A percentile compares a stretch with the other conserved stretches of the same genome.
These are phyloP conservation scores for Gobio occitaniae DNA, from an alignment of 2,797 vertebrate species.

Conservation along the genomic window DNA sequence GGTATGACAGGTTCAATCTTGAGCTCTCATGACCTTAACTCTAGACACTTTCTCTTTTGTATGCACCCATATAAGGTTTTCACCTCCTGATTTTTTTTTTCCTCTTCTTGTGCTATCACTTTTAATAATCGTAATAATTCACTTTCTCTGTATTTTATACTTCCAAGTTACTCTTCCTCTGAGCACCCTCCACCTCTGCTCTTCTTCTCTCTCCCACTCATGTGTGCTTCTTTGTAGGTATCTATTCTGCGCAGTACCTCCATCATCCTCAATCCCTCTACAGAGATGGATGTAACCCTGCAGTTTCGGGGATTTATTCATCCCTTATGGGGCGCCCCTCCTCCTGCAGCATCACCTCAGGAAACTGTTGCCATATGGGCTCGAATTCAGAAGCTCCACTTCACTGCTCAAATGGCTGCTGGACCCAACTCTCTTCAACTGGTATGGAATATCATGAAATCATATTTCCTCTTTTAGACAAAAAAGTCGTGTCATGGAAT, in stretches of 20 bases:
- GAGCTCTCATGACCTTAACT: constrained; percentile 3
- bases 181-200: constrained; percentile 16
- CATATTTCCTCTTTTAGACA: neutral
- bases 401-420: constrained; percentile 84
- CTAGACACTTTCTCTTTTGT: neutral
- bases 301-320: constrained; percentile 93
- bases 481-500: neutral
- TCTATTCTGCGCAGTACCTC: constrained; percentile 89
- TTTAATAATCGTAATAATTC: neutral
- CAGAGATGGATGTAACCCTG: constrained; percentile 89
- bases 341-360: constrained; percentile 73
- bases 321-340: constrained; percentile 83
- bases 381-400: constrained; percentile 89
- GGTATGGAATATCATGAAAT: constrained; percentile 74
- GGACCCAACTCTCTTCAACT: constrained; percentile 83
- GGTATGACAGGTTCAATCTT: constrained; percentile 76
- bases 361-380: constrained; percentile 89
- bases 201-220: neutral
- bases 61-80: constrained; percentile 3
- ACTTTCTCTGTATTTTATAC: neutral
- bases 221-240: constrained; percentile 74
- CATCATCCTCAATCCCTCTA: constrained; percentile 88
- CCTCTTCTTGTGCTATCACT: constrained; percentile 48
- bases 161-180: constrained; percentile 24
- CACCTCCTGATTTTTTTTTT: neutral